Conservation (phyloP, 2,113 vertebrate species). For the Periophthalmus modestus region DNA sequence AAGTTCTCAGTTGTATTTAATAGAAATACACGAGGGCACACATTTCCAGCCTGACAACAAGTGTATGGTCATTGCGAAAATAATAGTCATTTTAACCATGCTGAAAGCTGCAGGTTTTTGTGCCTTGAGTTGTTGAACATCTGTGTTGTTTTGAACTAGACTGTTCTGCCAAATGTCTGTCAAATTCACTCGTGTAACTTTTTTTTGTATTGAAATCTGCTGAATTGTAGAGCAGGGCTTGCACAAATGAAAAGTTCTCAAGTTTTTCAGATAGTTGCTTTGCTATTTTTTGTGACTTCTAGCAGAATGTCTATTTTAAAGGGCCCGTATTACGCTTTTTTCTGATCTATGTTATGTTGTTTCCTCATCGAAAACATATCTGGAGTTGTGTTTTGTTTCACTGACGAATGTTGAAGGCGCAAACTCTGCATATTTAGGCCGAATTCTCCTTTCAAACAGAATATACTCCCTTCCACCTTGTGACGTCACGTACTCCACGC, state of each 20-base stretch:
- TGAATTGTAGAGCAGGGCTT: slow-evolving; percentile 5
- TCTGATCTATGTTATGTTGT: too few species aligned
- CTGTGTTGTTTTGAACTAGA: background rate
- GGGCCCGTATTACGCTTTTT: too few species aligned
- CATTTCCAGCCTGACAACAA: background rate
- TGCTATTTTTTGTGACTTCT: background rate
- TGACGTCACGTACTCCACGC: too few species aligned
- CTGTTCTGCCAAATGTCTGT: slow-evolving; percentile 7
- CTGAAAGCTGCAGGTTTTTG: background rate
- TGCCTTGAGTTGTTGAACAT: slow-evolving; percentile 23
- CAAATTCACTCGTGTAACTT: background rate
- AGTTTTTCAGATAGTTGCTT: background rate
- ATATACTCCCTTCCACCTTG: too few species aligned
- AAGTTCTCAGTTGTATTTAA: background rate
- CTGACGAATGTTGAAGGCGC: too few species aligned
- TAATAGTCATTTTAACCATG: background rate
- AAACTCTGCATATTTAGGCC: too few species aligned
- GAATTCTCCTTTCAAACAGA: too few species aligned
- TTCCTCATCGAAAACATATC: too few species aligned
- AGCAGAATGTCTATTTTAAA: background rate
- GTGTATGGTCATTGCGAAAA: background rate
- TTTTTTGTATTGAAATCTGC: background rate
- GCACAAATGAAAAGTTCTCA: slow-evolving; percentile 1
- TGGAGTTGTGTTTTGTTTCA: too few species aligned
- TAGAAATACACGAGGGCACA: background rate